These are phyloP conservation scores for Harpagoxenus sublaevis DNA, from an alignment of 2,888 invertebrate species.

Conservation along the genomic window DNA sequence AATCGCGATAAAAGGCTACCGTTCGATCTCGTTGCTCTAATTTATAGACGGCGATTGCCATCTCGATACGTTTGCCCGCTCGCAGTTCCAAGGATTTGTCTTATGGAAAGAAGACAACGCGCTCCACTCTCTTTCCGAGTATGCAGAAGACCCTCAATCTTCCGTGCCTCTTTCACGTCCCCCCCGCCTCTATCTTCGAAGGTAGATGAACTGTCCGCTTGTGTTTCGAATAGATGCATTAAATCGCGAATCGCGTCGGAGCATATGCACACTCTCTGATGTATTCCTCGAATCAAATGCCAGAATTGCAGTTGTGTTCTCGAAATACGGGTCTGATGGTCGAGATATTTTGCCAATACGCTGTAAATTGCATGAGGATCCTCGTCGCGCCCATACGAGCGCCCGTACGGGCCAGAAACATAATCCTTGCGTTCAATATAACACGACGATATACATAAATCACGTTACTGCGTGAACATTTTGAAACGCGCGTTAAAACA, in stretches of 20 bases:
- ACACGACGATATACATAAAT: neutral
- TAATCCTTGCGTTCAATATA: conserved; percentile 15
- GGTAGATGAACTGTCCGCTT: conserved; percentile 16
- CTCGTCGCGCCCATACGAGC: neutral
- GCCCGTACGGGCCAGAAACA: neutral
- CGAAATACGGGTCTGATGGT: neutral
- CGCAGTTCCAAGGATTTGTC: conserved; percentile 71
- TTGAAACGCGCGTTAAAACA: too few relatives aligned
- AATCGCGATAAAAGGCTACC: conserved; percentile 83
- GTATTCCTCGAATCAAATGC: conserved; percentile 44
- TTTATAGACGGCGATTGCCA: conserved; percentile 77
- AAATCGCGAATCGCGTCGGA: conserved; percentile 51
- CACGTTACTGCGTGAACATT: neutral
- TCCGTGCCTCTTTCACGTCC: neutral
- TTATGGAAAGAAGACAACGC: conserved; percentile 66
- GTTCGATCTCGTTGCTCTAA: conserved; percentile 72
- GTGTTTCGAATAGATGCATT: conserved; percentile 51
- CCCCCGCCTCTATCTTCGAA: neutral
- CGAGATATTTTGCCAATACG: conserved; percentile 36
- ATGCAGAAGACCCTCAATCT: conserved; percentile 51
- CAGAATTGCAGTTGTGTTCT: conserved; percentile 44
- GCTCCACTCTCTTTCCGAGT: conserved; percentile 49
- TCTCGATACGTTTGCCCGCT: conserved; percentile 77
- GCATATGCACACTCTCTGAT: conserved; percentile 42
- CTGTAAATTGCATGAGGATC: conserved; percentile 27